Conservation (phyloP, 2,797 vertebrate genomes). For the Tamandua tetradactyla region DNA sequence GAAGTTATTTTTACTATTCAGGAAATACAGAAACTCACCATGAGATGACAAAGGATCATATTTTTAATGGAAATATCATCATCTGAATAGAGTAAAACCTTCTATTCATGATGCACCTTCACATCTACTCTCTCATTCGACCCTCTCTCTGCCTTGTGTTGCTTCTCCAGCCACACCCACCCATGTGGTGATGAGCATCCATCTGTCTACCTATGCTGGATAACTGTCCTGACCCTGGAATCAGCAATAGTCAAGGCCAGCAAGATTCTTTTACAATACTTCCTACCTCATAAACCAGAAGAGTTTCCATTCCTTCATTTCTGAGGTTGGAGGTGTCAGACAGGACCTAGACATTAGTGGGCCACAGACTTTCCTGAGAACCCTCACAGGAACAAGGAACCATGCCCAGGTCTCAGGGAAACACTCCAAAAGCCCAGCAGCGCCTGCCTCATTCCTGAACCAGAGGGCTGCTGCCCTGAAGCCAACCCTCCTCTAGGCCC, state of each 20-base stretch:
- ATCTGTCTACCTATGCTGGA: not conserved
- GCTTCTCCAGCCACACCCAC: not conserved
- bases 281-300: not conserved
- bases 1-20: not conserved
- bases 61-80: not conserved
- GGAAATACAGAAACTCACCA: not conserved
- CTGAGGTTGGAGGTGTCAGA: not conserved
- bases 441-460: not conserved
- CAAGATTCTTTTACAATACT: not conserved
- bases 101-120: not conserved
- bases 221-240: not conserved
- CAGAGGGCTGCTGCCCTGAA: not conserved
- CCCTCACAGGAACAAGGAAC: not conserved
- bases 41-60: not conserved
- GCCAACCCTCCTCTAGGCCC: not conserved
- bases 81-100: not conserved
- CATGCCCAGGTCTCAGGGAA: not conserved
- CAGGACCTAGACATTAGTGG: not conserved
- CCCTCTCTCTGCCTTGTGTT: not conserved
- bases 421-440: not conserved
- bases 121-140: not conserved
- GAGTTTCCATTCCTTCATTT: not conserved
- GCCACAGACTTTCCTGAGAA: not conserved
- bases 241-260: not conserved
- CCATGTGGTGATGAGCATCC: not conserved